These are phyloP conservation scores for Lycopodina hypogea DNA, from an alignment of 37 sponge, comb jelly and placozoan genomes.

Conservation along the genomic window DNA sequence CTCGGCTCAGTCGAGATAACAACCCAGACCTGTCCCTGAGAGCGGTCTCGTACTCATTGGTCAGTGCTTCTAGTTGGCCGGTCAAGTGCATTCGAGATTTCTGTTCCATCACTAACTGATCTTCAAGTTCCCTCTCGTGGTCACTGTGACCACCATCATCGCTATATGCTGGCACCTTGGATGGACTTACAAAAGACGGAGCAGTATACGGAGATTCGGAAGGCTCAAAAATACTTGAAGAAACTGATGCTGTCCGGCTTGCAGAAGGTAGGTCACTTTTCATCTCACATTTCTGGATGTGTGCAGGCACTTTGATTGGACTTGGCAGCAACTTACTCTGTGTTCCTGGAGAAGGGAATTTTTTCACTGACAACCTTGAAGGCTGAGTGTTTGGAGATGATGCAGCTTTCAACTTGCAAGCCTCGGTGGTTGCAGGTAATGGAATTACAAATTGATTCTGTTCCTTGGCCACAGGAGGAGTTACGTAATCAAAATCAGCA, in stretches of 20 bases:
- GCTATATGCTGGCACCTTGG: not conserved
- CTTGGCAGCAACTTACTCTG: not conserved
- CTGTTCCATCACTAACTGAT: constrained; percentile 26
- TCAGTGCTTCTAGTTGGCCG: constrained; percentile 65
- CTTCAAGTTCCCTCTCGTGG: constrained; percentile 10
- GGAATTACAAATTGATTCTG: not conserved
- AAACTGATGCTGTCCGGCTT: not conserved
- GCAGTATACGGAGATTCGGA: not conserved
- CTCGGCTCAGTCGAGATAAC: constrained; percentile 42
- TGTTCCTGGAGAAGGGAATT: too few species aligned
- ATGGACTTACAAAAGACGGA: not conserved
- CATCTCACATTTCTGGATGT: not conserved
- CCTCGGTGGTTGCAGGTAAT: not conserved
- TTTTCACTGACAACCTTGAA: too few species aligned
- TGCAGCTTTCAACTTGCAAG: not conserved
- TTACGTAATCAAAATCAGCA: not conserved
- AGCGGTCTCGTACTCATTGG: constrained; percentile 47
- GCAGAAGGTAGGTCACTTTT: not conserved
- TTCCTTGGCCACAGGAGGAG: not conserved
- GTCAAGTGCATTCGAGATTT: constrained; percentile 44
- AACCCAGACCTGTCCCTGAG: constrained; percentile 55
- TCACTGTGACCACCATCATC: not conserved
- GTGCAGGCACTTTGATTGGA: constrained; percentile 3
- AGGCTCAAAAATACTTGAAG: not conserved
- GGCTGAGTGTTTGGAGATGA: too few species aligned